Base-by-base conservation (phyloP, 2,888 invertebrate genomes). In the Sclerodermus sp. region DNA sequence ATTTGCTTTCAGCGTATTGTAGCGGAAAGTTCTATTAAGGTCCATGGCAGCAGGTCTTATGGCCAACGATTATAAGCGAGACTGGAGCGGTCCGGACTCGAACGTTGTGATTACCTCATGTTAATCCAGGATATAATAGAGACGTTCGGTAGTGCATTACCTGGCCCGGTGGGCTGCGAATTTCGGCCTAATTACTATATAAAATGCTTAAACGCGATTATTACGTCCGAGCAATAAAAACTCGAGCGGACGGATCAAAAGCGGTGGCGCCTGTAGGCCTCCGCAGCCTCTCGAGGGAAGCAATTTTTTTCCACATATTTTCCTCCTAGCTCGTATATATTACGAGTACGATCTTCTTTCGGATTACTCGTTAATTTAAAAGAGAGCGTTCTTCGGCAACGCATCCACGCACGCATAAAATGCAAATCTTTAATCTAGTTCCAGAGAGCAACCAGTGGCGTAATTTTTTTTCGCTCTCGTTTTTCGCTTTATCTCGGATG, bases 81-180 rank as follows among this genome's bases (percentile, higher is more conserved):
- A 55, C 45, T 44, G 47, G 42, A 38, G 40, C 44, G 13, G 47
- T 44, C 55, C 40, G 44, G 47, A 30, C 44, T 41, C 52, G 45
- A 66, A 67, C 57, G 60, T 66, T 61, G 56, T 67, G 64, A 72
- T 73, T 71, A 74, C 59, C 66, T 45, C 52, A 49, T 60, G 57
- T 66, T 65, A 66, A 71, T 71, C 60, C 64, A 56, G 52, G 57
- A 65, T 60, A 62, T 73, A 73, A 73, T 74, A 67, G 68, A 73
- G 72, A 71, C 62, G 71, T 73, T 73, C 57, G 56, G 57, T 48
- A 50, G 51, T 50, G 57, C 59, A 62, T 68, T 67, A 62, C 55
- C 53, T 51, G 57, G 49, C 57, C 52, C 60, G 56, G 53, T 64
- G 63, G 65, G 54, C 53, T 49, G 50, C 58, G 55, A 58, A 58